phyloP scores from a whole-genome alignment of 2,888 invertebrate genomes.

The Labia minor region DNA sequence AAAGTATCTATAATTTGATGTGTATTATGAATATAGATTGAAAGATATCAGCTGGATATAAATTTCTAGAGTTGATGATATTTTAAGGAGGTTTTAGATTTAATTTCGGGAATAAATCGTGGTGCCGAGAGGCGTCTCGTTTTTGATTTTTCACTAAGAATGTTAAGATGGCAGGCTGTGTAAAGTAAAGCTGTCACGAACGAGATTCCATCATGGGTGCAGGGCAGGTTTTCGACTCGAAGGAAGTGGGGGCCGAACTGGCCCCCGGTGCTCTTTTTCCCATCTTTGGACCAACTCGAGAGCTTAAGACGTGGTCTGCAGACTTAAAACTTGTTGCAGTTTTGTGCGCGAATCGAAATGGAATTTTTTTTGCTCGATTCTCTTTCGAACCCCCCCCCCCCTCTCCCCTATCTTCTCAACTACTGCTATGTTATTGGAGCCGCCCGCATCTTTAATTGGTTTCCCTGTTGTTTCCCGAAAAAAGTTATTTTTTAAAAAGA shows the following conservation, averaged over 20 bases:
- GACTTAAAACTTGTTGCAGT: neutral
- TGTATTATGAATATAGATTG: too few species aligned
- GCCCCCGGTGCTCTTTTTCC: slow-evolving; percentile 1
- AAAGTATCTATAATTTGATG: too few species aligned
- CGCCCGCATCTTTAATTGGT: too few species aligned
- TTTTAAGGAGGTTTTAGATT: too few species aligned
- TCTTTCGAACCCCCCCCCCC: too few species aligned
- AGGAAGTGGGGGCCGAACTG: neutral
- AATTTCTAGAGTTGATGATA: too few species aligned
- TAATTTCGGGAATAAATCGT: too few species aligned
- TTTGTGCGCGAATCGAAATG: neutral
- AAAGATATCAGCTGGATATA: too few species aligned
- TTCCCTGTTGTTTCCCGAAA: neutral
- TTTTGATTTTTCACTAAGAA: neutral
- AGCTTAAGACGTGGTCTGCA: neutral
- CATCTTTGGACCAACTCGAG: slow-evolving; percentile 1
- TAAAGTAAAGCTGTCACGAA: neutral
- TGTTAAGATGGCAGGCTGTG: neutral
- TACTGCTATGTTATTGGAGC: too few species aligned
- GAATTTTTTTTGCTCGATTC: neutral
- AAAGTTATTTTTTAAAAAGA: neutral
- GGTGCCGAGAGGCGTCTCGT: slow-evolving; percentile 1
- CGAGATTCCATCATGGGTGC: slow-evolving; percentile 9
- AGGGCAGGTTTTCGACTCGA: neutral
- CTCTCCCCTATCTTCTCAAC: too few species aligned